Conservation (phyloP, 2,888 invertebrate species). For the Pyralis farinalis region DNA sequence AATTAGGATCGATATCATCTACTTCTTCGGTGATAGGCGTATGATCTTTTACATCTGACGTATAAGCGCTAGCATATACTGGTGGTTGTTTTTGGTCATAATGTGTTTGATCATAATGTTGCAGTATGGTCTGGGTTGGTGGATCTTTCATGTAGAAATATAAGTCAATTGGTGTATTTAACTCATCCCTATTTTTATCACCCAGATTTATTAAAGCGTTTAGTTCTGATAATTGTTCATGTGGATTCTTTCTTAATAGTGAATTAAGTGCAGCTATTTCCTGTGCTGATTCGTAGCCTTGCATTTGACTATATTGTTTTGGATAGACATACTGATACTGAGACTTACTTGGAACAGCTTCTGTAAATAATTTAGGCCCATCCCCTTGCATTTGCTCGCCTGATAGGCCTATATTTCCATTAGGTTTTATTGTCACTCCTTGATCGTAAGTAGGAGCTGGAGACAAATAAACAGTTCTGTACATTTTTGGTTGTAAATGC, state of each 20-base stretch:
- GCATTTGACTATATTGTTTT: constrained; percentile 52
- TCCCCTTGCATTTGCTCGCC: constrained; percentile 22
- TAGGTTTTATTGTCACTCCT: constrained; percentile 65
- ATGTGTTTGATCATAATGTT: constrained; percentile 33
- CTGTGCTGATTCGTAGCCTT: constrained; percentile 51
- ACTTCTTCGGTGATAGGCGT: constrained; percentile 70
- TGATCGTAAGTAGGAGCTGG: constrained; percentile 52
- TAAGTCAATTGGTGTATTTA: constrained; percentile 55
- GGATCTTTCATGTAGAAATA: constrained; percentile 58
- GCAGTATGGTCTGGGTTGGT: constrained; percentile 24
- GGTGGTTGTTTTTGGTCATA: constrained; percentile 37
- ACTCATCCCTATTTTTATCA: constrained; percentile 23
- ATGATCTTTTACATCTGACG: constrained; percentile 43
- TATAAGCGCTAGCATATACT: constrained; percentile 42
- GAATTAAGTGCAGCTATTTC: constrained; percentile 66
- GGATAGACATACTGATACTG: constrained; percentile 43
- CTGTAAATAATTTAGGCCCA: constrained; percentile 41
- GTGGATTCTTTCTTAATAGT: constrained; percentile 67
- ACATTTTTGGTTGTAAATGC: constrained; percentile 40
- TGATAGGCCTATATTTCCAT: constrained; percentile 50
- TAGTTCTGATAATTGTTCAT: constrained; percentile 70
- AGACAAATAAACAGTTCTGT: constrained; percentile 44
- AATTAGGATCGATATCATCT: constrained; percentile 58
- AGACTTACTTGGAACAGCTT: constrained; percentile 45
- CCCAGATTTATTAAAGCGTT: constrained; percentile 55